A percentile compares a stretch with the other conserved stretches of the same genome.
phyloP scores from a whole-genome alignment of 2,888 invertebrate genomes.

The Drepana falcataria region DNA sequence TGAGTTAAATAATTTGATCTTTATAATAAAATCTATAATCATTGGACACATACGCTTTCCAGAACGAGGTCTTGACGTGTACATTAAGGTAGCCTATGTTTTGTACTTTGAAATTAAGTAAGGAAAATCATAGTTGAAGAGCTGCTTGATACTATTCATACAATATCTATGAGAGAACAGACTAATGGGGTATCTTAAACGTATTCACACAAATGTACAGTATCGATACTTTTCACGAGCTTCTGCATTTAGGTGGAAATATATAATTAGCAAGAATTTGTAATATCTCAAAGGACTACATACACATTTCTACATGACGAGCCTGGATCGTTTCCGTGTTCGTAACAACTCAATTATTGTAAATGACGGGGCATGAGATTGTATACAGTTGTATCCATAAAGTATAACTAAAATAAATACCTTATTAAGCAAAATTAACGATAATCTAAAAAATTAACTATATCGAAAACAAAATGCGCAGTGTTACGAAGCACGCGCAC shows the following conservation, averaged over 20 bases:
- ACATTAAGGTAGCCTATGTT: constrained; percentile 60
- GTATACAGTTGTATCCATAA: constrained; percentile 77
- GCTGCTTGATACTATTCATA: constrained; percentile 63
- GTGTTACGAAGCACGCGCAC: constrained; percentile 34
- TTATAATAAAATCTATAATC: constrained; percentile 46
- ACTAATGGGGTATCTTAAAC: constrained; percentile 53
- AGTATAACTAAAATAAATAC: constrained; percentile 77
- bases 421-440: constrained; percentile 72
- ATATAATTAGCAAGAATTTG: constrained; percentile 34
- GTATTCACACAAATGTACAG: constrained; percentile 50
- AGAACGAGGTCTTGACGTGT: constrained; percentile 47
- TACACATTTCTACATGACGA: constrained; percentile 24
- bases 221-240: constrained; percentile 58
- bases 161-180: constrained; percentile 44
- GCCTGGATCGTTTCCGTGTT: constrained; percentile 22
- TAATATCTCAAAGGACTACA: constrained; percentile 35
- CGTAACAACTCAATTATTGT: constrained; percentile 31
- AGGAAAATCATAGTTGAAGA: constrained; percentile 37
- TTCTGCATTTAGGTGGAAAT: constrained; percentile 38
- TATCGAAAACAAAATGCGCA: constrained; percentile 62
- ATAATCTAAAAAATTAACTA: constrained; percentile 62
- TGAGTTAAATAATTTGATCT: constrained; percentile 64
- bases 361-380: constrained; percentile 41
- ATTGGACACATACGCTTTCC: constrained; percentile 51
- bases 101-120: constrained; percentile 75